Evolutionary conservation across 2,797 vertebrate species (phyloP), one percentile per base, ranked within the genome.

Genomic region (Knipowitschia caucasica): DNA sequence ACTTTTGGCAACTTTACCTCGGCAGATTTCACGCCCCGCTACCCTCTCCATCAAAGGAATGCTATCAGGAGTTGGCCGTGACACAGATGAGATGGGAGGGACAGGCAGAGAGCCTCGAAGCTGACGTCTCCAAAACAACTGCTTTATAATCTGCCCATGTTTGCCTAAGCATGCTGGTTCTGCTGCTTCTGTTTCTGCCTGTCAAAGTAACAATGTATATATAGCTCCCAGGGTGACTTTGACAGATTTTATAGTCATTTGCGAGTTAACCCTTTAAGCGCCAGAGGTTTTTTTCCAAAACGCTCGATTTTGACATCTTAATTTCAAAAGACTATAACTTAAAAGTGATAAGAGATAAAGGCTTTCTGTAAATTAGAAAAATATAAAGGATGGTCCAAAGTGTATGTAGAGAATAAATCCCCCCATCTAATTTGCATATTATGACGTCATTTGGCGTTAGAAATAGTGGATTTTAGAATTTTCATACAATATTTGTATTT

Each of bases 21-120:
- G 9, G 20, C 57, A 26, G 53, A 71, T 78, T 68, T 75, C 56
- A 61, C 27, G 53, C 69, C 53, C 44, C 50, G 33, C 38, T 47
- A 70, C 56, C 33, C 64, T 71, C 51, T 51, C 45, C 50, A 56
- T 69, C 57, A 59, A 23, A 52, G 36, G 56, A 55, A 39, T 45
- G 45, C 24, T 58, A 67, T 55, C 59, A 55, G 17, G 55, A 73
- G 51, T 15, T 15, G 11, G 20, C 31, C 1, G 3, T 21, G 20
- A 52, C 45, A 18, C 40, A 35, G 62, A 56, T 63, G 59, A 50
- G 56, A 27, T 29, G 9, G 30, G 23, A 34, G 11, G 11, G 42
- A 53, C 45, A 45, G n/a, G 64, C 43, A 45, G 43, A 56, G 20
- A 42, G 2, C 9, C 6, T 4, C 3, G 20, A 24, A 55, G 27